phyloP scores from a whole-genome alignment of 2,888 invertebrate species.

The Heliconius ethilla region DNA sequence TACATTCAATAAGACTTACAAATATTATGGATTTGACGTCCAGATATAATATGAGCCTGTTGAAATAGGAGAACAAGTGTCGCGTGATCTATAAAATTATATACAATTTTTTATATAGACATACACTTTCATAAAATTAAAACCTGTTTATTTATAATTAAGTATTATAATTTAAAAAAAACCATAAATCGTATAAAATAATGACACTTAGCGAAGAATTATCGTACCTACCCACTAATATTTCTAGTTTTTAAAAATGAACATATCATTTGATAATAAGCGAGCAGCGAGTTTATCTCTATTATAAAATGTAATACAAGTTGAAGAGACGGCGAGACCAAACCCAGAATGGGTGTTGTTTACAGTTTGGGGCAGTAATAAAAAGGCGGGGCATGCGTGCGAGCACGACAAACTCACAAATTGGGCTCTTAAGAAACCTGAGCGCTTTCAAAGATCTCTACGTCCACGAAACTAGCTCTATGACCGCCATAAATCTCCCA shows the following conservation, averaged over 20 bases:
- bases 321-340: conserved; percentile 39
- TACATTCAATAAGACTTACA: conserved; percentile 11
- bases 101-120: background rate
- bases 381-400: conserved; percentile 78
- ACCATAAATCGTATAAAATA: background rate
- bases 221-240: background rate
- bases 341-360: conserved; percentile 74
- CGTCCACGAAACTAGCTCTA: conserved; percentile 67
- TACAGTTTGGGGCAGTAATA: conserved; percentile 80
- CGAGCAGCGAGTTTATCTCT: conserved; percentile 34
- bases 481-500: conserved; percentile 74
- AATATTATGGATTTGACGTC: background rate
- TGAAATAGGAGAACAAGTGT: background rate
- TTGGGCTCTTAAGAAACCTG: conserved; percentile 77
- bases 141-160: conserved; percentile 3
- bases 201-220: background rate
- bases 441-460: conserved; percentile 74
- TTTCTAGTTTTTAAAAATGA: background rate
- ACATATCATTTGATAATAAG: conserved; percentile 27
- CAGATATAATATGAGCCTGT: background rate
- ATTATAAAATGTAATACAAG: conserved; percentile 37
- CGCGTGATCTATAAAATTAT: background rate
- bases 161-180: background rate
- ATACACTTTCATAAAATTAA: background rate
- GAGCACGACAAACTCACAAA: conserved; percentile 76